A percentile compares a stretch with the other conserved stretches of the same genome.
phyloP scores from a whole-genome alignment of 2,888 invertebrate genomes.

The Anagyrus pseudococci region DNA sequence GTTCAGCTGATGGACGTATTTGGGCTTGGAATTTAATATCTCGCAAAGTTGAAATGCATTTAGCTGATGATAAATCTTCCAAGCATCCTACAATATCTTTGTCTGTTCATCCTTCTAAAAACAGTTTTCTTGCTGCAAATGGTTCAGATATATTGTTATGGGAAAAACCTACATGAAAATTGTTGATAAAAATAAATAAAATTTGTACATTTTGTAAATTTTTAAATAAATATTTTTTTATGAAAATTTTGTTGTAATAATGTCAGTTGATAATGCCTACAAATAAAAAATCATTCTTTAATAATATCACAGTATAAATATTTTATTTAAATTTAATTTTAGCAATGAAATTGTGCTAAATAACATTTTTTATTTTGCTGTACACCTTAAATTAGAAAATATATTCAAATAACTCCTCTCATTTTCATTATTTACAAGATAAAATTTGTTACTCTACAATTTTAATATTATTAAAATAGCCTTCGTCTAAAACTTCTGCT shows the following conservation, averaged over 20 bases:
- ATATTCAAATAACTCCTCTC: background rate
- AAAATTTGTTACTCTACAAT: slow-evolving; percentile 28
- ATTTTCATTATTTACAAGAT: background rate
- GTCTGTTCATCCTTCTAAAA: slow-evolving; percentile 80
- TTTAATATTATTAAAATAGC: slow-evolving; percentile 56
- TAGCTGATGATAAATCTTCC: slow-evolving; percentile 57
- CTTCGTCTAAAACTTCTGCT: slow-evolving; percentile 50
- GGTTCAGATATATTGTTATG: slow-evolving; percentile 77
- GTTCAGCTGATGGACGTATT: slow-evolving; percentile 85
- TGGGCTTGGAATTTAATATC: slow-evolving; percentile 92
- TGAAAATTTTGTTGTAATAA: no score
- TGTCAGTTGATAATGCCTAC: no score
- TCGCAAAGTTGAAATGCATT: slow-evolving; percentile 65
- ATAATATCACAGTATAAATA: no score
- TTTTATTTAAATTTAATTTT: no score
- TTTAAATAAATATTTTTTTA: slow-evolving; percentile 14
- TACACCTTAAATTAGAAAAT: no score
- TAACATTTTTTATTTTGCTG: no score
- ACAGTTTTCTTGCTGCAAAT: slow-evolving; percentile 75
- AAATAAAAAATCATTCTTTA: no score
- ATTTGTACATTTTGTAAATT: slow-evolving; percentile 27
- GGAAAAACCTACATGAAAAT: slow-evolving; percentile 53
- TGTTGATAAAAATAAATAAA: slow-evolving; percentile 11
- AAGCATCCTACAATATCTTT: slow-evolving; percentile 68
- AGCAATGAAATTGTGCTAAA: no score